Base-by-base conservation (phyloP, 2,113 vertebrate species). In the Sminthopsis crassicaudata region DNA sequence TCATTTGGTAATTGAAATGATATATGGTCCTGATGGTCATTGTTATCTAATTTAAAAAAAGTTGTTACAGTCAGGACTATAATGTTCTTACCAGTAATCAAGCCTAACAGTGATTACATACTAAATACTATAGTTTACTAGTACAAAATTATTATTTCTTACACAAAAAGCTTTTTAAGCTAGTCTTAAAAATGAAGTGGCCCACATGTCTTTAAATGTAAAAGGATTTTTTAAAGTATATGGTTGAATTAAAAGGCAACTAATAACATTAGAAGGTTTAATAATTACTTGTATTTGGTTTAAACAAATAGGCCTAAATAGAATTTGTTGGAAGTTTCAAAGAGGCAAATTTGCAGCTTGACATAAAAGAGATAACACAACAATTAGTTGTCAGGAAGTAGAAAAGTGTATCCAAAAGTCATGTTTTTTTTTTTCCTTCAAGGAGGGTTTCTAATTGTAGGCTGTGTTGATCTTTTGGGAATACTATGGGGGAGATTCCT, bases 121-220 rank as follows among this genome's bases (percentile, higher is more conserved):
- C 36, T 91, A 90, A 93, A 94, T 93, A 93, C 48, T 55, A 54
- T 91, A 76, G 50, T 90, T 96, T 95, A 94, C 93, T 53, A 91
- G 23, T 12, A 67, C 91, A 90, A 91, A 55, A 26, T 94, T 54
- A 42, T 92, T 91, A 0, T 90, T 16, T 94, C 96, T 93, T 95
- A 4, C 94, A 53, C 25, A 14, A 89, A 84, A 92, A 91, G 1
- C 42, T 54, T 25, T 60, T 26, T 92, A 76, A 92, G n/a, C 48
- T 30, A 27, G 36, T 89, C 91, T 96, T 25, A n/a, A 96, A 95
- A 92, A 57, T 46, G 48, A 36, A 91, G 89, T 94, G 27, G 12
- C 42, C 27, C 94, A 30, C 57, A 54, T 96, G 25, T 11, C 26
- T 24, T 96, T 91, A 46, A 51, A 3, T 95, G 54, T 96, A 76